Percentiles rank a stretch among this genome's conserved stretches.
Conservation (phyloP, 2,797 vertebrate species). For the Oophaga sylvatica region DNA sequence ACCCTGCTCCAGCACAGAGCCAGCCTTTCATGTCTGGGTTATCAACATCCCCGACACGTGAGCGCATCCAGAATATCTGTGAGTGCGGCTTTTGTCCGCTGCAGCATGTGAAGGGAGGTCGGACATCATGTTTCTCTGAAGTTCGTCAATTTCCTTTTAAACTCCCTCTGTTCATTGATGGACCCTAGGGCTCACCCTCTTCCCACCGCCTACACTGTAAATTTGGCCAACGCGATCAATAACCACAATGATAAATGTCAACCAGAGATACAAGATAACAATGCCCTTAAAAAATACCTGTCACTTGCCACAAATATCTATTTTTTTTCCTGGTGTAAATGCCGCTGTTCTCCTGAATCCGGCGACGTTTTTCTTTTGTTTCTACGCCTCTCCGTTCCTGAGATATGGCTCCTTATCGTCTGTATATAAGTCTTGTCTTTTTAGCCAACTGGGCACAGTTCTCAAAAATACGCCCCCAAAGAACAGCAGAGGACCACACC, state of each 20-base stretch:
- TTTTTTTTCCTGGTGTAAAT: too few species aligned
- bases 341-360: too few species aligned
- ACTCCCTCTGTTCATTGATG: slow-evolving; percentile 49
- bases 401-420: too few species aligned
- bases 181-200: slow-evolving; percentile 45
- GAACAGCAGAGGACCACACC: too few species aligned
- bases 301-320: too few species aligned
- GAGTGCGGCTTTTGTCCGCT: slow-evolving; percentile 61
- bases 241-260: background rate
- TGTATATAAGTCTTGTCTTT: too few species aligned
- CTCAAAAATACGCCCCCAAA: too few species aligned
- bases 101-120: slow-evolving; percentile 56
- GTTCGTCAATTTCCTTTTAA: slow-evolving; percentile 64
- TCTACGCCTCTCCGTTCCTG: too few species aligned
- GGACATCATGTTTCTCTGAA: slow-evolving; percentile 57
- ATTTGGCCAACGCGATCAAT: slow-evolving; percentile 47
- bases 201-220: slow-evolving; percentile 54
- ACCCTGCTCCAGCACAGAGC: slow-evolving; percentile 16
- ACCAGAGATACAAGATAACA: background rate
- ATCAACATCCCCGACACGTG: slow-evolving; percentile 35
- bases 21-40: slow-evolving; percentile 29
- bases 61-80: slow-evolving; percentile 37
- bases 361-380: too few species aligned
- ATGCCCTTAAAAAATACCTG: background rate
- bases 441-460: too few species aligned